A percentile compares a stretch with the other conserved stretches of the same genome.
These are phyloP conservation scores for Plagodis dolabraria DNA, from an alignment of 2,888 invertebrate genomes.

Conservation along the genomic window DNA sequence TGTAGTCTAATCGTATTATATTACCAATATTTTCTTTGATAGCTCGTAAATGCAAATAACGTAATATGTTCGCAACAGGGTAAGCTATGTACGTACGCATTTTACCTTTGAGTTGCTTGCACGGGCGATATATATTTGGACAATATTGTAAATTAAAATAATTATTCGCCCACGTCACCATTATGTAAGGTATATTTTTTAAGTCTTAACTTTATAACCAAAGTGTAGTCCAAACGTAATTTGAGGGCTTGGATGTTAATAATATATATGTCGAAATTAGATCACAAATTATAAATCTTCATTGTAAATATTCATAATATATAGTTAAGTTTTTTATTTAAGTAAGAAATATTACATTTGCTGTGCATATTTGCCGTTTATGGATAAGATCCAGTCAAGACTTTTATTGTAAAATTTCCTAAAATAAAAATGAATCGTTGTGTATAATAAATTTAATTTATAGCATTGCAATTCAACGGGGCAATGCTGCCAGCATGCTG, in stretches of 20 bases:
- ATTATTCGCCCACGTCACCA: conserved; percentile 51
- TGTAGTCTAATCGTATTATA: too few species aligned
- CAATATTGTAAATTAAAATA: conserved; percentile 62
- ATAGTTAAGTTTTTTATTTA: conserved; percentile 53
- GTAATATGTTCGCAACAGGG: conserved; percentile 29
- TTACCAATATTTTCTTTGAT: neutral
- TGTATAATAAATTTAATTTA: conserved; percentile 53
- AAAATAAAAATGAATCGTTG: conserved; percentile 78
- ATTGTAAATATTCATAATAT: conserved; percentile 72
- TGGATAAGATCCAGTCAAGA: conserved; percentile 83
- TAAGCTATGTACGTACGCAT: conserved; percentile 32
- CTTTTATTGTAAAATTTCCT: conserved; percentile 81
- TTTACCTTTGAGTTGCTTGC: conserved; percentile 51
- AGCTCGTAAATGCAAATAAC: conserved; percentile 17
- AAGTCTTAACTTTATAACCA: conserved; percentile 8
- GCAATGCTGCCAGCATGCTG: too few species aligned
- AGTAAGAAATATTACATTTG: conserved; percentile 51
- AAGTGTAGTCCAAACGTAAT: conserved; percentile 7
- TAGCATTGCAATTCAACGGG: too few species aligned
- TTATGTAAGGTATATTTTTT: conserved; percentile 18
- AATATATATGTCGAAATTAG: conserved; percentile 16
- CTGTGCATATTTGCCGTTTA: conserved; percentile 81
- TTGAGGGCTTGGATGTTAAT: conserved; percentile 9
- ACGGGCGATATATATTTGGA: conserved; percentile 53
- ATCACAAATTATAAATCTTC: conserved; percentile 54